Conservation (phyloP, 2,888 invertebrate genomes). For the Drosophila demipolita region DNA sequence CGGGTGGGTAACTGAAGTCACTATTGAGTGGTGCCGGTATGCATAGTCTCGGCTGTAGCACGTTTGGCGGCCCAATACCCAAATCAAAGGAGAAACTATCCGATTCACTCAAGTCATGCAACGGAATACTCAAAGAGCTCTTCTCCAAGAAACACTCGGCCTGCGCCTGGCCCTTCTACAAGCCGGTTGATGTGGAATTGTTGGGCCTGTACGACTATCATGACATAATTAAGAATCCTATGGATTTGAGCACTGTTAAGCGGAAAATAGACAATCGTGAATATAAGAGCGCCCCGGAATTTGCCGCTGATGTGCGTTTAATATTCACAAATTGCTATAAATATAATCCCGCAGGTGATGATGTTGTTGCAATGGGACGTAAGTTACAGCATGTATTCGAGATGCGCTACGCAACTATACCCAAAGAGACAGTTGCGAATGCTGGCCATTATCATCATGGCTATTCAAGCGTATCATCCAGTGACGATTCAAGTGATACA, state of each 20-base stretch:
- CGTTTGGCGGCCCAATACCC: constrained; percentile 80
- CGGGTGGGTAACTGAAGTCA: constrained; percentile 86
- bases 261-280: constrained; percentile 98
- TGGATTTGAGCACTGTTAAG: constrained; percentile 99
- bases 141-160: constrained; percentile 97
- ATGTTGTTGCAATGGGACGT: constrained; percentile 98
- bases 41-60: constrained; percentile 74
- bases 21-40: constrained; percentile 87
- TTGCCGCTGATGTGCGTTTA: constrained; percentile 97
- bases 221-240: constrained; percentile 99
- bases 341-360: constrained; percentile 99
- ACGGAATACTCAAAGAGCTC: constrained; percentile 96
- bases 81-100: constrained; percentile 94
- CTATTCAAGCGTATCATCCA: constrained; percentile 76
- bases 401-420: constrained; percentile 98
- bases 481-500: constrained; percentile 89
- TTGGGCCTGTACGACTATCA: constrained; percentile 98
- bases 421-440: constrained; percentile 91
- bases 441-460: constrained; percentile 75
- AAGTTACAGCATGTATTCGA: constrained; percentile 99
- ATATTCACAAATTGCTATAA: constrained; percentile 99
- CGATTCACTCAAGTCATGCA: constrained; percentile 95
- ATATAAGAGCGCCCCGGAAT: constrained; percentile 96
- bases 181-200: constrained; percentile 98
- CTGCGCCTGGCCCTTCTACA: constrained; percentile 99